Percentiles rank a stretch among this genome's conserved stretches.
Evolutionary conservation across 2,797 vertebrate species (phyloP).

Genomic region (Galaxias olidus): DNA sequence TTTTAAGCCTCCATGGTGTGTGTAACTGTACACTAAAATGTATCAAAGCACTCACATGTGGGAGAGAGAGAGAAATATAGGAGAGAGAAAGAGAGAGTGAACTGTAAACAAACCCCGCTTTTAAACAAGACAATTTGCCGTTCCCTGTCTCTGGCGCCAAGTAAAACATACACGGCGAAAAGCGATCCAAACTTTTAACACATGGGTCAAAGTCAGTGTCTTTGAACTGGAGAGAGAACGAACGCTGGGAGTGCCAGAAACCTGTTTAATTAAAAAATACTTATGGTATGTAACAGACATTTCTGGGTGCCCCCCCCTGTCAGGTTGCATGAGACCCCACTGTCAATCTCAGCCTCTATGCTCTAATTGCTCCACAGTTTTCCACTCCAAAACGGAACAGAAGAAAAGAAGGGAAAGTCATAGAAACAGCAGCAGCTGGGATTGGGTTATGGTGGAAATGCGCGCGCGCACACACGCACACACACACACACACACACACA

Average conservation of each 20-base stretch:
- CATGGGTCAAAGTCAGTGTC: constrained; percentile 74
- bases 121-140: constrained; percentile 83
- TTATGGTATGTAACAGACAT: constrained; percentile 69
- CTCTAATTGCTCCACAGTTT: constrained; percentile 66
- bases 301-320: constrained; percentile 67
- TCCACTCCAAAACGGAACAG: too few species aligned
- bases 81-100: constrained; percentile 39
- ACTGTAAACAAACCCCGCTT: constrained; percentile 82
- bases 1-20: constrained; percentile 27
- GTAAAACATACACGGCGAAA: constrained; percentile 79
- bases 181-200: constrained; percentile 82
- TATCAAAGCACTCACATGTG: constrained; percentile 67
- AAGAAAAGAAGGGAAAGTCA: constrained; percentile 39
- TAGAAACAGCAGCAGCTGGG: constrained; percentile 38
- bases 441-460: constrained; percentile 7
- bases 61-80: constrained; percentile 9
- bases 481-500: neutral
- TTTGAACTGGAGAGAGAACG: constrained; percentile 73
- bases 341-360: constrained; percentile 69
- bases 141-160: constrained; percentile 73
- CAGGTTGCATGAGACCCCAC: constrained; percentile 70
- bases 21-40: constrained; percentile 58
- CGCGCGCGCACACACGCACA: neutral
- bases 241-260: constrained; percentile 53
- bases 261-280: constrained; percentile 82